Evolutionary conservation across 2,888 invertebrate species (phyloP), one percentile per base, ranked within the genome.

Genomic region (Trachelus stipa): DNA sequence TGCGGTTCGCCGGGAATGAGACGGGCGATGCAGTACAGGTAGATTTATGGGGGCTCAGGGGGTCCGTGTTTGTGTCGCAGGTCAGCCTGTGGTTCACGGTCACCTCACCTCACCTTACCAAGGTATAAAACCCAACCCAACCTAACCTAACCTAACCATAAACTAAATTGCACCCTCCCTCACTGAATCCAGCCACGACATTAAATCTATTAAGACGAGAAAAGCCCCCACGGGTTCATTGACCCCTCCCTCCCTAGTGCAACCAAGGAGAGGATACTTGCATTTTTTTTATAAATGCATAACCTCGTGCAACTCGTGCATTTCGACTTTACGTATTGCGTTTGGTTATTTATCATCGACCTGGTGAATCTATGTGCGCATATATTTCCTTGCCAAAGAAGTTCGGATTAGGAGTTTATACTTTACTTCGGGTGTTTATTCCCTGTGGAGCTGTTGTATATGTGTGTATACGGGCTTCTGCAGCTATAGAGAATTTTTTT

Each of bases 31-130:
- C 85, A 83, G 86, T 81, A 86, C 87, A 87, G 87, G 89, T 89
- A 89, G 89, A 89, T 89, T 89, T 89, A 89, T 89, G 85, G 86
- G 83, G 85, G 85, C 85, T 84, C 83, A 85, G 81, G 85, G 85
- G 84, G 83, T 81, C 83, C 81, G 85, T 87, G 87, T 88, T 88
- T 88, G 89, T 90, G 90, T 90, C 89, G 88, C 89, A 87, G 90
- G 89, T 90, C 90, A 90, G 87, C 85, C 71, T 84, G 83, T 82
- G 86, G 90, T 90, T 90, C 90, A 90, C 87, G 90, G 90, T 88
- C 90, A 88, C 85, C 73, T 73, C 75, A 77, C 77, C 77, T 73
- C 34, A 68, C 40, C 73, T 78, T 73, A 76, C 73, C 77, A 73
- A 37, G 40, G 35, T 68, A 15, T 73, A 68, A 69, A 34, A 73